These are phyloP conservation scores for Anguilla rostrata DNA, from an alignment of 2,113 vertebrate species.

Conservation along the genomic window DNA sequence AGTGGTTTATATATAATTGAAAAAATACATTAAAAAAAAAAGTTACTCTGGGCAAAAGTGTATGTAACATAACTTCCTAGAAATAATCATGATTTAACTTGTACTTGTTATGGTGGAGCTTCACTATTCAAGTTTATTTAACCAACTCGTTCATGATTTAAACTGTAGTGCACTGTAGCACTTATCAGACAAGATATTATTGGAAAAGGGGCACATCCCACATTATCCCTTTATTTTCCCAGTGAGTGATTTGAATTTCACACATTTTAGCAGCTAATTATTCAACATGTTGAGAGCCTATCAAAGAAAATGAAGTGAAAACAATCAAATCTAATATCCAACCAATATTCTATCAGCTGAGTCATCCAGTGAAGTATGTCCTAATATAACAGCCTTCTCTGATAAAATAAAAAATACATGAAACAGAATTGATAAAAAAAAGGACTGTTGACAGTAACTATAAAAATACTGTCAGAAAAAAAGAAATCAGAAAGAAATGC, in stretches of 20 bases:
- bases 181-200: constrained; percentile 41
- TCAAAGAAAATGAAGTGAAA: too few species aligned
- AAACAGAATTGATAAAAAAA: constrained; percentile 8
- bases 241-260: constrained; percentile 13
- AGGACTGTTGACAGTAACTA: not conserved
- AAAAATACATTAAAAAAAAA: too few species aligned
- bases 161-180: constrained; percentile 33
- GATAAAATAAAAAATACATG: not conserved
- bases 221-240: constrained; percentile 29
- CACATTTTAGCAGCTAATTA: not conserved
- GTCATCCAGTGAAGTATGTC: not conserved
- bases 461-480: not conserved
- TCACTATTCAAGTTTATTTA: constrained; percentile 4
- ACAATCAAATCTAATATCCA: not conserved
- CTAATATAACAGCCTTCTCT: too few species aligned
- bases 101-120: constrained; percentile 17
- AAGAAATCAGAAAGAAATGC: too few species aligned
- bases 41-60: too few species aligned
- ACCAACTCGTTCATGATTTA: constrained; percentile 28
- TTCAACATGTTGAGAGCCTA: not conserved
- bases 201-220: constrained; percentile 33
- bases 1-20: too few species aligned
- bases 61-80: constrained; percentile 9
- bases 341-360: not conserved
- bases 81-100: constrained; percentile 22